Conservation (phyloP, 35 echinoderm and acorn worm species). For the Apostichopus californicus region DNA sequence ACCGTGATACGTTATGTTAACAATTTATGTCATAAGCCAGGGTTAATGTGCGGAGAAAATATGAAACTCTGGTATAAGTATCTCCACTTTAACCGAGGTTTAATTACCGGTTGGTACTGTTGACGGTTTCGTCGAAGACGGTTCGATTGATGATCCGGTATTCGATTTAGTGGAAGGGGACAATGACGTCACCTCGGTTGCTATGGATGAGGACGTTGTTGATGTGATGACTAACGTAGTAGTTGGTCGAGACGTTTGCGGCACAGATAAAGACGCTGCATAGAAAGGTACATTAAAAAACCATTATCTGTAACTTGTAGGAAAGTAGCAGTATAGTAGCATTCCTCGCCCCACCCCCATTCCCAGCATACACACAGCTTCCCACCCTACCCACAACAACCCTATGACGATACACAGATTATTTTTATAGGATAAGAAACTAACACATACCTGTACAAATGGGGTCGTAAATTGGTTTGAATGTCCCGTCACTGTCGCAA, state of each 20-base stretch:
- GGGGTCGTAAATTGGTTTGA: constrained; percentile 16
- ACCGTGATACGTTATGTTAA: no score
- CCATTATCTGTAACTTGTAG: no score
- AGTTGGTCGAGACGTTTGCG: not conserved
- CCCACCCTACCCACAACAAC: no score
- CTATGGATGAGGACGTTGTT: not conserved
- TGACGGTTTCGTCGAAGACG: not conserved
- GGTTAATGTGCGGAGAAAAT: no score
- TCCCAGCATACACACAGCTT: no score
- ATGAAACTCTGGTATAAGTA: no score
- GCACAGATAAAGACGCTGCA: not conserved
- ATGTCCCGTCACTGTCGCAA: not conserved
- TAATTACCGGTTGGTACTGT: not conserved
- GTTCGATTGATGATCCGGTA: not conserved
- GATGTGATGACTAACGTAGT: not conserved
- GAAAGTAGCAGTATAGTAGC: no score
- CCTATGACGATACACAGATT: no score
- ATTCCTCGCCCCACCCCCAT: not conserved
- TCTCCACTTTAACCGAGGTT: no score
- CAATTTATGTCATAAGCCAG: no score
- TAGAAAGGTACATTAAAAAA: no score
- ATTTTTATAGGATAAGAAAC: no score
- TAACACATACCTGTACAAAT: not conserved
- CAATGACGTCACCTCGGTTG: not conserved
- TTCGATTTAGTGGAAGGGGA: not conserved